Percentiles rank a stretch among this genome's conserved stretches.
These are phyloP conservation scores for Ceyx melanurus DNA, from an alignment of 2,113 vertebrate species.

Conservation along the genomic window DNA sequence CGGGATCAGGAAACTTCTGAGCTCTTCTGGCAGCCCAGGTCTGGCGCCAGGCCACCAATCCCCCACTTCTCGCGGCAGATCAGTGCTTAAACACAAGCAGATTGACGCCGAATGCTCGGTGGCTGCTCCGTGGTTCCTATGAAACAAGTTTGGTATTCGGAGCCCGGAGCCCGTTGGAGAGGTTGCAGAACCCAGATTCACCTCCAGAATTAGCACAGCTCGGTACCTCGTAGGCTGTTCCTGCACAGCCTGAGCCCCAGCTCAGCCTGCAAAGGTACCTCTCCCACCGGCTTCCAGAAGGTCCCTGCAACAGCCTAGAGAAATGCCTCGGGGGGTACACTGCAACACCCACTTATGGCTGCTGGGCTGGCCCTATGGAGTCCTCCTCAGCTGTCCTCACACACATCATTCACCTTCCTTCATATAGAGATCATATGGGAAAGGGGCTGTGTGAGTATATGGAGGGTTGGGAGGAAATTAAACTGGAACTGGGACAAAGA, in stretches of 20 bases:
- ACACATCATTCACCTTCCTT: not conserved
- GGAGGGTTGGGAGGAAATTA: conserved; percentile 37
- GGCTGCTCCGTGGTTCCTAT: conserved; percentile 23
- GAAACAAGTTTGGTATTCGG: not conserved
- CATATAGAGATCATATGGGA: conserved; percentile 1
- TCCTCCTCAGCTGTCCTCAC: not conserved
- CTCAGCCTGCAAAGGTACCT: not conserved
- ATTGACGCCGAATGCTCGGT: conserved; percentile 22
- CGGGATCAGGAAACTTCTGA: conserved; percentile 69
- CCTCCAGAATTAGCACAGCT: conserved; percentile 46
- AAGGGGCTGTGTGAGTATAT: not conserved
- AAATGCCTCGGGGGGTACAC: not conserved
- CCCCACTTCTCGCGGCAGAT: conserved; percentile 14
- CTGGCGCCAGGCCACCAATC: conserved; percentile 41
- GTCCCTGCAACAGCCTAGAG: not conserved
- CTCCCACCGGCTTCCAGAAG: not conserved
- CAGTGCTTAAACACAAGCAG: conserved; percentile 41
- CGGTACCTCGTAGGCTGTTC: not conserved
- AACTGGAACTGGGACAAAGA: conserved; percentile 49
- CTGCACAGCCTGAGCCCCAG: not conserved
- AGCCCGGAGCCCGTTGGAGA: conserved; percentile 12
- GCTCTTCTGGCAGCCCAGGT: conserved; percentile 69
- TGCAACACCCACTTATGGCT: not conserved
- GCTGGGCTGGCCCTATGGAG: not conserved
- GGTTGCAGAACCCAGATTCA: conserved; percentile 24